Conservation (phyloP, 2,113 vertebrate genomes). For the Macquaria ambigua region DNA sequence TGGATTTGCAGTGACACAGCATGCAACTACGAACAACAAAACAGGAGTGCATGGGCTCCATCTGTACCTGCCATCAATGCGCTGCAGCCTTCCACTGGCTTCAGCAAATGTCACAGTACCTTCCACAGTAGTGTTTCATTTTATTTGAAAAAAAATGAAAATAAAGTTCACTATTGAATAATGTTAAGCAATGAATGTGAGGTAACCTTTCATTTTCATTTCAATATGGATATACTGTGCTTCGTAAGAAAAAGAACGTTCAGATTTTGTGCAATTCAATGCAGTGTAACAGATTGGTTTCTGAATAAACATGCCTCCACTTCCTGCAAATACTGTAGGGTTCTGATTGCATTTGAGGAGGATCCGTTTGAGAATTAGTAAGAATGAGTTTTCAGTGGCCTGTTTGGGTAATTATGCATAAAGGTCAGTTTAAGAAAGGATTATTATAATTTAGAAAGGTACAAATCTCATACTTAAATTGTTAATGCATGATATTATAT, state of each 20-base stretch:
- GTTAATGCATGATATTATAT: not conserved
- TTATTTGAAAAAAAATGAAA: slow-evolving; percentile 7
- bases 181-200: slow-evolving; percentile 12
- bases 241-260: not conserved
- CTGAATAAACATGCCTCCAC: not conserved
- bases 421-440: not conserved
- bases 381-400: not conserved
- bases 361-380: not conserved
- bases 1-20: not conserved
- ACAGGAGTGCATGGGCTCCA: not conserved
- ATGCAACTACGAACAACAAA: slow-evolving; percentile 1
- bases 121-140: slow-evolving; percentile 33
- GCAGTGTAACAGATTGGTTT: not conserved
- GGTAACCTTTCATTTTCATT: slow-evolving; percentile 29
- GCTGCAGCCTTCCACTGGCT: not conserved
- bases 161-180: slow-evolving; percentile 38
- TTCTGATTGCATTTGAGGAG: not conserved
- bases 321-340: not conserved
- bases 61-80: not conserved
- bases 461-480: not conserved
- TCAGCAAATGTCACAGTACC: slow-evolving; percentile 25
- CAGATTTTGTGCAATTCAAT: not conserved
- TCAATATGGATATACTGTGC: not conserved
- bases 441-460: not conserved
- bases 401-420: not conserved